phyloP scores from a whole-genome alignment of 2,113 vertebrate species.

The Piaya cayana region DNA sequence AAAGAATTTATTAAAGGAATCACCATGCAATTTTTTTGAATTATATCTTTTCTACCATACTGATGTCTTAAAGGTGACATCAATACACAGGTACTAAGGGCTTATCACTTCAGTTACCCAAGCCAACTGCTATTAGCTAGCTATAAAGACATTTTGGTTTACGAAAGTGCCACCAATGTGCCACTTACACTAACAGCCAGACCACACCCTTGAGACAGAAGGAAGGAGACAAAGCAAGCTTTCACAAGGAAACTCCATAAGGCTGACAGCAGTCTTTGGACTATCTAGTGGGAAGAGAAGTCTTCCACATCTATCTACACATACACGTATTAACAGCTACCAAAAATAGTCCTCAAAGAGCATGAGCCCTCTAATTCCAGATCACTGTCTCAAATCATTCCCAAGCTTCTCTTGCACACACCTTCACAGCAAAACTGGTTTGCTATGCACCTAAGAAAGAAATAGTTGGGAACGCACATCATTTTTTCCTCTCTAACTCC shows the following conservation, averaged over 20 bases:
- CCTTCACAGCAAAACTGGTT: background rate
- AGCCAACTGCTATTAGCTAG: background rate
- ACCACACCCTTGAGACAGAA: background rate
- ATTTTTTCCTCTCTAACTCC: background rate
- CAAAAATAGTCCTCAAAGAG: background rate
- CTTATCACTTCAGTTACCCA: background rate
- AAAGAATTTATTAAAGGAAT: background rate
- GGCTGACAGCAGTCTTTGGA: background rate
- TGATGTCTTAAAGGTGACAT: background rate
- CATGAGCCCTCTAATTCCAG: background rate
- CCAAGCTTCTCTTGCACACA: background rate
- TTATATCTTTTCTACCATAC: background rate
- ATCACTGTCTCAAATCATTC: background rate
- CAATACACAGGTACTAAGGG: background rate
- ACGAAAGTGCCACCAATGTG: background rate
- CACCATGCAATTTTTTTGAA: background rate
- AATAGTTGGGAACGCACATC: background rate
- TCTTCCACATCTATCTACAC: background rate
- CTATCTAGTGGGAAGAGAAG: background rate
- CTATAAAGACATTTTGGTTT: background rate
- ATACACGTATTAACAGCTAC: rapidly evolving
- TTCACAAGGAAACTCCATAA: background rate
- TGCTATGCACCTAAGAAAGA: background rate
- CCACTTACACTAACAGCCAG: background rate
- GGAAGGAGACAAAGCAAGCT: background rate